These are phyloP conservation scores for Pararge aegeria DNA, from an alignment of 1,140 invertebrate species.

Conservation along the genomic window DNA sequence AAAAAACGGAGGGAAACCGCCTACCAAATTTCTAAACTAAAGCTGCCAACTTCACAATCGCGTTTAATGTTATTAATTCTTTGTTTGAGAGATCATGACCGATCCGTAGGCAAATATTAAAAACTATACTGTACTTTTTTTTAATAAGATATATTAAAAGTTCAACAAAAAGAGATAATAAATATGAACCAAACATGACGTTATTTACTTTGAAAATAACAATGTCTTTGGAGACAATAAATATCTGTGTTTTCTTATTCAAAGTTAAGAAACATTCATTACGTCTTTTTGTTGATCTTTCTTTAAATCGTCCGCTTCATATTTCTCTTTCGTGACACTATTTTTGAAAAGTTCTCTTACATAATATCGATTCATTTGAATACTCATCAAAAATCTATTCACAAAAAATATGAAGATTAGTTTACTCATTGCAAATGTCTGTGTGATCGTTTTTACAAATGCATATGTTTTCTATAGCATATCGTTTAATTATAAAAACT, in stretches of 20 bases:
- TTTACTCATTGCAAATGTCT: background rate
- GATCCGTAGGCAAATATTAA: conserved; percentile 7
- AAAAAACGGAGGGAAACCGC: conserved; percentile 59
- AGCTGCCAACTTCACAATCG: conserved; percentile 15
- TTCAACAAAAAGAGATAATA: too few species aligned
- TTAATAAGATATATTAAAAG: background rate
- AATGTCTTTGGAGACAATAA: too few species aligned
- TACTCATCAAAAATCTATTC: background rate
- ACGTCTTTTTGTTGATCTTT: too few species aligned
- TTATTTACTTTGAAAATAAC: too few species aligned
- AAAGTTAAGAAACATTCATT: too few species aligned
- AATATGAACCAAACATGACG: too few species aligned
- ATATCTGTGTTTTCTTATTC: too few species aligned
- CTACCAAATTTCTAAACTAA: conserved; percentile 23
- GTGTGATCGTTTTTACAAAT: too few species aligned
- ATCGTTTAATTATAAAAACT: too few species aligned
- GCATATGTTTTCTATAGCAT: too few species aligned
- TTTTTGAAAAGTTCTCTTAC: background rate
- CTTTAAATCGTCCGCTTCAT: background rate
- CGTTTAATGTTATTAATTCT: background rate
- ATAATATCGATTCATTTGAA: conserved; percentile 7
- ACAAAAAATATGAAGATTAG: conserved; percentile 8
- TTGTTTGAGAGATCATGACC: conserved; percentile 23
- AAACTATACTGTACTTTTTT: background rate
- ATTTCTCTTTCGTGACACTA: background rate